Base-by-base conservation (phyloP, 2,797 vertebrate genomes). In the Hozukius guyotensis region DNA sequence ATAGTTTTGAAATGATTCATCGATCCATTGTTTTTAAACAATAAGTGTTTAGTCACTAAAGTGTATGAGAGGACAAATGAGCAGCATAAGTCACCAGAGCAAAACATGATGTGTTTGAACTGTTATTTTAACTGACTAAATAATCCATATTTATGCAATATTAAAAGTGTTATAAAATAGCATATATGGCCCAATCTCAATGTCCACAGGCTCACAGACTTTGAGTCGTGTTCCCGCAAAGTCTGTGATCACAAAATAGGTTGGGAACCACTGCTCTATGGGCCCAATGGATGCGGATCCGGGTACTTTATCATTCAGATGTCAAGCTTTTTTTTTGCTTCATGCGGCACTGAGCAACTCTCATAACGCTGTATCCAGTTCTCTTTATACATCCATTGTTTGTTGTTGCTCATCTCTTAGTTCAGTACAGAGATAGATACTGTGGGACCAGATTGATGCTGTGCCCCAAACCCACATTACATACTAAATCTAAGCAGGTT, bases 261-360 rank as follows among this genome's bases (percentile, higher is more conserved):
- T 42, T 42, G 38, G 38, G 38, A 42, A 42, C 0, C 38, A 42
- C 38, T 42, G 38, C 38, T 42, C 38, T 42, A 42, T 42, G 38
- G 13, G 38, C 38, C 14, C 14, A 42, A 16, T 6, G 38, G 38
- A 42, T 42, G 0, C 0, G 0, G 38, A 42, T 42, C 38, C 6
- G 38, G 38, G 38, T 42, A 42, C 38, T 42, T 42, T 42, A 42
- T 42, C 14, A 42, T 14, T 42, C 38, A 42, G 38, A 42, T 16
- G 38, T 16, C 38, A 42, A 42, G 14, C 1, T 6, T 38, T 34
- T 8, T 4, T 36, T 13, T 38, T 38, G 36, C 36, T 38, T 38
- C 36, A 38, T 13, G 36, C 12, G 36, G 36, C 36, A 13, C 36
- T 38, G 12, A 38, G 36, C 0, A 38, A 13, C 36, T 38, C 36